Evolutionary conservation across 2,797 vertebrate species (phyloP).

Genomic region (Hyperoplus lanceolatus): DNA sequence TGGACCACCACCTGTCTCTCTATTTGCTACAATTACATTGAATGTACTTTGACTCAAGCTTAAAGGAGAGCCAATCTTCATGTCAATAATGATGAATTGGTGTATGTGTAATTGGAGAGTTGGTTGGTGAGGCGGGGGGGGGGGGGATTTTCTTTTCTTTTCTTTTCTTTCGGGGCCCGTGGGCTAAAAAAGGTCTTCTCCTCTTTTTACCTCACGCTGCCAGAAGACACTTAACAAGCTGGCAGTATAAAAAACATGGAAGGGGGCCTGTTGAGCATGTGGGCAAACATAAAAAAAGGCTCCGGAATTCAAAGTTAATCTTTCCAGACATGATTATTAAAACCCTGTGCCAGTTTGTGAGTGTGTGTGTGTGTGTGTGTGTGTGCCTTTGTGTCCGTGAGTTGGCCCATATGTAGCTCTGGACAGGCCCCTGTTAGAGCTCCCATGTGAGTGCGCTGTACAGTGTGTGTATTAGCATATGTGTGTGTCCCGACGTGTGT

Average conservation of each 20-base stretch:
- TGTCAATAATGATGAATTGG: slow-evolving; percentile 38
- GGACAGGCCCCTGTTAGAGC: slow-evolving; percentile 37
- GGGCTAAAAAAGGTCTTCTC: slow-evolving; percentile 56
- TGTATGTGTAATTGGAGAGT: slow-evolving; percentile 34
- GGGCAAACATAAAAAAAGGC: slow-evolving; percentile 88
- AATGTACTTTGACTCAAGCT: background rate
- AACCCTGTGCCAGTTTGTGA: slow-evolving; percentile 81
- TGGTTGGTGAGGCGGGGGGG: slow-evolving; percentile 25
- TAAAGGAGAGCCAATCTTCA: slow-evolving; percentile 6
- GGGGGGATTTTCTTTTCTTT: background rate
- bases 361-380: slow-evolving; percentile 43
- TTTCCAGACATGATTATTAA: slow-evolving; percentile 90
- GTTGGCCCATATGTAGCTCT: slow-evolving; percentile 57
- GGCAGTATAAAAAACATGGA: slow-evolving; percentile 86
- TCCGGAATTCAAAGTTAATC: slow-evolving; percentile 87
- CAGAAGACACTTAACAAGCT: slow-evolving; percentile 90
- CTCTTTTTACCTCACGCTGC: slow-evolving; percentile 78
- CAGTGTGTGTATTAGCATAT: slow-evolving; percentile 58
- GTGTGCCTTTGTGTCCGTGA: slow-evolving; percentile 44
- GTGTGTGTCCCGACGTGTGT: slow-evolving; percentile 41
- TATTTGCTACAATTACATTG: background rate
- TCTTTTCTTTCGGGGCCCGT: background rate
- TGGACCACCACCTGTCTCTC: slow-evolving; percentile 1
- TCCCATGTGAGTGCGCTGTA: slow-evolving; percentile 43
- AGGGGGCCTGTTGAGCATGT: slow-evolving; percentile 88